Evolutionary conservation across 2,888 invertebrate genomes (phyloP), one percentile per base, ranked within the genome.

Genomic region (Hypsopygia costalis): DNA sequence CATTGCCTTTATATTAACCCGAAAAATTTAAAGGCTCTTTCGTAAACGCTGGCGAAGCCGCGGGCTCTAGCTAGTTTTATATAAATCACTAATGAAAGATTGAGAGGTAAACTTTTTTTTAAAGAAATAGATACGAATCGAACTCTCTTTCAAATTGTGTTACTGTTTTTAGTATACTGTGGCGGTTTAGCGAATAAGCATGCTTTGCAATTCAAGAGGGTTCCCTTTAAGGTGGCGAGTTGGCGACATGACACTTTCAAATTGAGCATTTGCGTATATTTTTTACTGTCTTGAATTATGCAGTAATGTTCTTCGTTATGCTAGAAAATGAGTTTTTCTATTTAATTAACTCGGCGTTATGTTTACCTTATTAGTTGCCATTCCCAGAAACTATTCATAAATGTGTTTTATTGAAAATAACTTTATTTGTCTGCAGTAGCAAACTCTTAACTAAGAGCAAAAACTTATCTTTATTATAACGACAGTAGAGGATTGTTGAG

Each of bases 191-290:
- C 36, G 25, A 41, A 35, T 10, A 16, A 36, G 41, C 36, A 40
- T 32, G 43, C 47, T 53, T 56, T 52, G 49, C 52, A 58, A 55
- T 48, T 56, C 52, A 56, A 51, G 44, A 44, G 43, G 33, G 27
- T 34, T 45, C 44, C 38, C 40, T 37, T 44, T 46, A 46, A 37
- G 44, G 46, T 43, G 41, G 46, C 41, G 44, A 37, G 44, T 43
- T 43, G 41, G 46, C 41, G 44, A 46, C 32, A 40, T 36, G 47
- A 49, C 51, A 44, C 45, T 41, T 41, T 38, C 25, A 44, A 46
- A 46, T 39, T 51, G 43, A 47, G 39, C 44, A 34, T 38, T 30
- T 37, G 10, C 36, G 35, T 36, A 34, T 29, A 37, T 42, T 44
- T 49, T 51, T 49, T 47, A 44, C 40, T 36, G 7, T 16, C 30